Base-by-base conservation (phyloP, 2,113 vertebrate species). In the Toxotes chatareus region DNA sequence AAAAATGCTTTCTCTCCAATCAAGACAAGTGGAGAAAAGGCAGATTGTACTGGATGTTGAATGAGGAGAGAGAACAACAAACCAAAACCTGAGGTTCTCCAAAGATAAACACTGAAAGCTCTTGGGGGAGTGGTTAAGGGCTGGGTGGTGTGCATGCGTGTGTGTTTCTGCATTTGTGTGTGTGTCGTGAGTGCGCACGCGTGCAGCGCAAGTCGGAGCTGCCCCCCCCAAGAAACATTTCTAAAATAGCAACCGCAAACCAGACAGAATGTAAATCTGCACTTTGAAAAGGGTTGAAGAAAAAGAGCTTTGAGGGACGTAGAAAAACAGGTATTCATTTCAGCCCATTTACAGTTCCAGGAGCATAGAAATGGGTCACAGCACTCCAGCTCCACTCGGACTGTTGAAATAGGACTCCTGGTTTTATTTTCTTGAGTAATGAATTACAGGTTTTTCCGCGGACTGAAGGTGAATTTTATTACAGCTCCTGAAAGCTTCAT, bases 251-350 rank as follows among this genome's bases (percentile, higher is more conserved):
- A 91, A 92, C 92, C 92, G 66, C 92, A 93, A 94, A 93, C 91
- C 94, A 94, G 93, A 93, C 88, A 92, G 92, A 94, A 94, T 94
- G 90, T 93, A 94, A 93, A 94, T 94, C 92, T 93, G 89, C 78
- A 87, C 91, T 93, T 90, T 91, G 89, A 93, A 91, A 92, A 88
- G 81, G 16, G 64, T 56, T 80, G 82, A 84, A 90, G 87, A 88
- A 90, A 92, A 91, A 86, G 80, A 85, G 64, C 84, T 89, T 89
- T 91, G 85, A 91, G 85, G 79, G 85, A 85, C 59, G 53, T 84
- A 90, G 89, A 94, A 94, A 92, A 94, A 93, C 90, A 93, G 84
- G 88, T 90, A 93, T 94, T 93, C 82, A 91, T 92, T 93, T 93
- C 89, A 89, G 84, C 23, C 88, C 86, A 89, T 93, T 92, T 91